Evolutionary conservation across 2,797 vertebrate species (phyloP).

Genomic region (Apogon talboti): DNA sequence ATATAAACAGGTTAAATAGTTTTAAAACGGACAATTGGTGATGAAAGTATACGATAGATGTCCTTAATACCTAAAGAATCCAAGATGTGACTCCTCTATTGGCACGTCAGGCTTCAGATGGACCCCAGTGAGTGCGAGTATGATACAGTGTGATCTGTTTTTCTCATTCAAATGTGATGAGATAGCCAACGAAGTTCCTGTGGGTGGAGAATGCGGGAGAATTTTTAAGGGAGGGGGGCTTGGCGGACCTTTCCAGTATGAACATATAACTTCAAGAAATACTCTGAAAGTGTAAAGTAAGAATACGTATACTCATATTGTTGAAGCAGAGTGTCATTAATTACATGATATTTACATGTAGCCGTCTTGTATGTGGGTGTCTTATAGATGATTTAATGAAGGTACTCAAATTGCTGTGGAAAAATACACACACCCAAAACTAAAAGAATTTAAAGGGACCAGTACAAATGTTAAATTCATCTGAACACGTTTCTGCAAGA

Average conservation of each 20-base stretch:
- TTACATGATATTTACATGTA: conserved; percentile 7
- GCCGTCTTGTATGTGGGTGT: too few relatives aligned
- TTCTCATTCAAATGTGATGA: conserved; percentile 47
- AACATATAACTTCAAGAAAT: conserved; percentile 7
- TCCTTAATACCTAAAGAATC: conserved; percentile 51
- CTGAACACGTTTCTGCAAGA: background rate
- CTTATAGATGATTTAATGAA: background rate
- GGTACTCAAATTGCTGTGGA: background rate
- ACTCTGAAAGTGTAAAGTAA: background rate
- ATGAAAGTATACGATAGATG: background rate
- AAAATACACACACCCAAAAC: background rate
- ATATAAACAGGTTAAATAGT: conserved; percentile 5
- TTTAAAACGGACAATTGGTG: background rate
- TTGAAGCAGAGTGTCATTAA: background rate
- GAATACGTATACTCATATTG: background rate
- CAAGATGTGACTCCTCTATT: conserved; percentile 31
- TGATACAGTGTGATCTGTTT: conserved; percentile 33
- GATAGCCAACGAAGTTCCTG: conserved; percentile 45
- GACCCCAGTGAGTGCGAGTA: conserved; percentile 33
- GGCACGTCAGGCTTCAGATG: conserved; percentile 30
- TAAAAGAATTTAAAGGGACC: background rate
- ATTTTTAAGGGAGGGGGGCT: conserved; percentile 46
- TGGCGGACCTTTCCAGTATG: background rate
- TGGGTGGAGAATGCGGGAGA: conserved; percentile 71
- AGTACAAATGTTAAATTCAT: background rate